A percentile compares a stretch with the other conserved stretches of the same genome.
Conservation (phyloP, 2,888 invertebrate species). For the Luperina testacea region DNA sequence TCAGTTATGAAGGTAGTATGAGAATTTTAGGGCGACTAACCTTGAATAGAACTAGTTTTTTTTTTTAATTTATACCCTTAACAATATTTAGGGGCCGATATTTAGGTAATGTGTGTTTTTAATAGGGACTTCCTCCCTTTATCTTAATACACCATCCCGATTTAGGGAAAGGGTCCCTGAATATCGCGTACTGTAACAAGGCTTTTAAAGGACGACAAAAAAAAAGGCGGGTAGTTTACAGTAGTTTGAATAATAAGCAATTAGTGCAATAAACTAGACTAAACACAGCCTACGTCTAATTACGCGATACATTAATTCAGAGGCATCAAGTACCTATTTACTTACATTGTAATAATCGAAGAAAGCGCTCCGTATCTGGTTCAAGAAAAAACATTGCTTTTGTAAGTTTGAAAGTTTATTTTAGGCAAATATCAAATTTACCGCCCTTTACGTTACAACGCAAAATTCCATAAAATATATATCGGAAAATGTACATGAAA, state of each 20-base stretch:
- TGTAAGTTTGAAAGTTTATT: not conserved
- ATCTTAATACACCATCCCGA: too few species aligned
- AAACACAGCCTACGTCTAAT: not conserved
- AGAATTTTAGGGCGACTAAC: not conserved
- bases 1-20: slow-evolving; percentile 5
- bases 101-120: too few species aligned
- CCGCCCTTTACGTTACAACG: not conserved
- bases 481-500: not conserved
- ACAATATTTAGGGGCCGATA: too few species aligned
- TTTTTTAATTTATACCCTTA: too few species aligned
- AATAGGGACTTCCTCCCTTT: too few species aligned
- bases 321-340: slow-evolving; percentile 7
- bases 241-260: not conserved
- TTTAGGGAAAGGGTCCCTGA: too few species aligned
- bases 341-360: slow-evolving; percentile 56
- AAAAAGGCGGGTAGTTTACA: not conserved
- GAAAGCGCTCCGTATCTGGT: slow-evolving; percentile 41
- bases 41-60: not conserved
- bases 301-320: not conserved
- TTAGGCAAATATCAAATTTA: not conserved
- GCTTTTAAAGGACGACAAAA: too few species aligned
- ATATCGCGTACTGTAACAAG: too few species aligned
- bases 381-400: slow-evolving; percentile 20
- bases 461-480: not conserved
- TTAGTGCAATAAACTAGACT: not conserved